Conservation (phyloP, 2,113 vertebrate genomes). For the Corvus hawaiiensis region DNA sequence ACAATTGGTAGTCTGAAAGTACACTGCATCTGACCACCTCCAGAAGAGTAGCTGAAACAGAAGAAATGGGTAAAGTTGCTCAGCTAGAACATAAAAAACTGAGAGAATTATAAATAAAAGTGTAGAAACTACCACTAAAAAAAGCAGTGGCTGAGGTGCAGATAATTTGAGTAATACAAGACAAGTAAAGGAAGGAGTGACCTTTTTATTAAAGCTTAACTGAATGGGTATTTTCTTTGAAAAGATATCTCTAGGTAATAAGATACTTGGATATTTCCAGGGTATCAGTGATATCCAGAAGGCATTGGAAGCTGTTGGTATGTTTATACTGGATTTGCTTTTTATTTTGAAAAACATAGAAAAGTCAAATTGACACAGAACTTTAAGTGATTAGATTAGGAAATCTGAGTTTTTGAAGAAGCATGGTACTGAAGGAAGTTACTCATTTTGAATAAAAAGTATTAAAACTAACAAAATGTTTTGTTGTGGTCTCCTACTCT, state of each 20-base stretch:
- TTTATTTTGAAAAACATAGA: background rate
- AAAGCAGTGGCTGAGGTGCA: background rate
- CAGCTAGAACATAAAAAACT: background rate
- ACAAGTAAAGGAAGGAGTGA: background rate
- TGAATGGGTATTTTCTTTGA: background rate
- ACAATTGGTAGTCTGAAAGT: background rate
- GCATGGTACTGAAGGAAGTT: background rate
- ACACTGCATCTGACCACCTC: background rate
- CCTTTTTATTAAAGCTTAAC: background rate
- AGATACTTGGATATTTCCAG: background rate
- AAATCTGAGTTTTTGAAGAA: background rate
- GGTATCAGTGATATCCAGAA: background rate
- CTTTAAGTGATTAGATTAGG: background rate
- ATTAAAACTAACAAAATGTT: background rate
- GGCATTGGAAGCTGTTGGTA: background rate
- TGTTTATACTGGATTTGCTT: background rate
- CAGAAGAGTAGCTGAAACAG: background rate
- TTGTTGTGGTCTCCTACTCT: conserved; percentile 46
- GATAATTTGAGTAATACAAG: background rate
- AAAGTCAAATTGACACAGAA: background rate
- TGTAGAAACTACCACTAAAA: background rate
- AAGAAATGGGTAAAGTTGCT: background rate
- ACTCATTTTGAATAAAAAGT: background rate
- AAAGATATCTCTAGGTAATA: background rate
- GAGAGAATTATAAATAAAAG: background rate